A percentile compares a stretch with the other conserved stretches of the same genome.
Evolutionary conservation across 2,888 invertebrate genomes (phyloP).

Genomic region (Thecocarcelia acutangulata): DNA sequence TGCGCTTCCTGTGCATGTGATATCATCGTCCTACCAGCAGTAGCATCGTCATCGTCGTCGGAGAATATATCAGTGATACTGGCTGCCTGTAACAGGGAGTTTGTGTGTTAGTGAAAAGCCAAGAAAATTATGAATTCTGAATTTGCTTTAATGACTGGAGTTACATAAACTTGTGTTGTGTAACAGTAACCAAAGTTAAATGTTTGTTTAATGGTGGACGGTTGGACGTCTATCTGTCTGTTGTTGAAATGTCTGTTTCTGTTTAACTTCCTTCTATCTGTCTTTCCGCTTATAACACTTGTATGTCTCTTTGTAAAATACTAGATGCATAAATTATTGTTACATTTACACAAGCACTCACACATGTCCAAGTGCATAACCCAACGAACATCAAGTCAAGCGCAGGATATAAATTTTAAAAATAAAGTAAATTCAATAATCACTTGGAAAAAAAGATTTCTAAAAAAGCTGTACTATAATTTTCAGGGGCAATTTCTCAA

Average conservation of each 20-base stretch:
- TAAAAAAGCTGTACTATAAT: no score
- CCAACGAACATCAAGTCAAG: no score
- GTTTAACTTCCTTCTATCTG: slow-evolving; percentile 31
- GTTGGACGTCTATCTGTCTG: slow-evolving; percentile 43
- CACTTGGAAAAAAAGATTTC: no score
- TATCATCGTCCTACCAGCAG: slow-evolving; percentile 39
- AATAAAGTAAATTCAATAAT: no score
- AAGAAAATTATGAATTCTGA: slow-evolving; percentile 28
- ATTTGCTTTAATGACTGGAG: slow-evolving; percentile 40
- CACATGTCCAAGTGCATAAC: not conserved
- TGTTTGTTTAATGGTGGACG: slow-evolving; percentile 25
- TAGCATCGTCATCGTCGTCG: slow-evolving; percentile 25
- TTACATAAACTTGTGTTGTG: slow-evolving; percentile 56
- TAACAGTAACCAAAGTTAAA: slow-evolving; percentile 36
- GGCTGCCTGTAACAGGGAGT: not conserved
- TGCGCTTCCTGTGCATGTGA: slow-evolving; percentile 25
- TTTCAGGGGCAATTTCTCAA: no score
- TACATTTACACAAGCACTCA: not conserved
- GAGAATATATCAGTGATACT: slow-evolving; percentile 49
- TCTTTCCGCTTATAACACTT: slow-evolving; percentile 21
- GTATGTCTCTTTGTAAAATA: not conserved
- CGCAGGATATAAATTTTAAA: no score
- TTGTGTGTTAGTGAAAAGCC: not conserved
- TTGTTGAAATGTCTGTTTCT: slow-evolving; percentile 6
- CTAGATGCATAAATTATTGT: not conserved